A percentile compares a stretch with the other conserved stretches of the same genome.
Evolutionary conservation across 2,797 vertebrate genomes (phyloP).

Genomic region (Cyclura pinguis): DNA sequence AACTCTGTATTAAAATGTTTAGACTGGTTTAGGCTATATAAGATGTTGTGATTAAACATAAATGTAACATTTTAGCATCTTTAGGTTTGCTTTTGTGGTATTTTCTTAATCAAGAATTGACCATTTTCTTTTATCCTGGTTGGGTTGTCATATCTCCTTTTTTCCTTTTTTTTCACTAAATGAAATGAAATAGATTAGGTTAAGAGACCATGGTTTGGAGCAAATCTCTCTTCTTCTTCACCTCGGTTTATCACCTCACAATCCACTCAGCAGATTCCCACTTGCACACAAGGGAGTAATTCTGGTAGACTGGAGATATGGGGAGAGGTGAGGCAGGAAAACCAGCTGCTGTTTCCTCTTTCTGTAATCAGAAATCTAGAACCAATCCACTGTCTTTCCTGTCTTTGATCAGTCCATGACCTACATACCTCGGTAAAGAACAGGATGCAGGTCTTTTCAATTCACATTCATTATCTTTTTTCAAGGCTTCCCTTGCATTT

Average conservation of each 20-base stretch:
- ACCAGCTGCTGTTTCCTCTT: neutral
- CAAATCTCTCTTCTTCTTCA: neutral
- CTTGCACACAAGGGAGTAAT: neutral
- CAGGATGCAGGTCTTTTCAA: neutral
- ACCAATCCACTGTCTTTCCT: no score
- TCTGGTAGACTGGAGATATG: neutral
- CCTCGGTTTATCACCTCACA: neutral
- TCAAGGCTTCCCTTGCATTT: neutral
- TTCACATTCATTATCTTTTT: neutral
- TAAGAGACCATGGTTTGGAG: neutral
- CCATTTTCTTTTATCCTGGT: conserved; percentile 37
- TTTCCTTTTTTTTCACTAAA: neutral
- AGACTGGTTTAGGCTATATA: conserved; percentile 33
- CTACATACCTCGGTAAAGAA: neutral
- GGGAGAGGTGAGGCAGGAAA: neutral
- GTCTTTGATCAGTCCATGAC: neutral
- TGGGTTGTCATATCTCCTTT: no score
- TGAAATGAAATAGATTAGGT: neutral
- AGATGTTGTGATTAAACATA: conserved; percentile 46
- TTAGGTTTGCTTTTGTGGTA: conserved; percentile 49
- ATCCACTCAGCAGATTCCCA: neutral
- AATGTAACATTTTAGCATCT: neutral
- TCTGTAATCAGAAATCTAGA: neutral
- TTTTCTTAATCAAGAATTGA: conserved; percentile 37
- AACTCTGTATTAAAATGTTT: conserved; percentile 50